Evolutionary conservation across 2,888 invertebrate genomes (phyloP).

Genomic region (Pammene fasciana): DNA sequence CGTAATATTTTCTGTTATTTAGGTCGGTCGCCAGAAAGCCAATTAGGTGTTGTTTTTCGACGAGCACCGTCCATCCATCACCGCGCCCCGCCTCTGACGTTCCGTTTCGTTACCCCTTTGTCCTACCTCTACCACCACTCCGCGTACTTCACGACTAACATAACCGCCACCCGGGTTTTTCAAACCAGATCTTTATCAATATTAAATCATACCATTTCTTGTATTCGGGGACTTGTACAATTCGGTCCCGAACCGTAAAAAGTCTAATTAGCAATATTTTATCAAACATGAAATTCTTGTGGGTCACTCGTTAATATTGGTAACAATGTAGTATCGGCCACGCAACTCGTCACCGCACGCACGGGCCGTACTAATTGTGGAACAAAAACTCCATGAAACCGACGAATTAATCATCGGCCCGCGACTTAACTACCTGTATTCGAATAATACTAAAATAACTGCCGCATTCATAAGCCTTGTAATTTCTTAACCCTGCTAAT

Average conservation of each 20-base stretch:
- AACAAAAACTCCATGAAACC: slow-evolving; percentile 78
- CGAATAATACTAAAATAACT: slow-evolving; percentile 65
- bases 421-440: slow-evolving; percentile 62
- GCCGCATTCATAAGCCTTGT: slow-evolving; percentile 59
- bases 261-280: slow-evolving; percentile 71
- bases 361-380: slow-evolving; percentile 71
- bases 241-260: slow-evolving; percentile 53
- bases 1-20: slow-evolving; percentile 15
- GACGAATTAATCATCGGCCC: slow-evolving; percentile 74
- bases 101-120: slow-evolving; percentile 39
- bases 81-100: slow-evolving; percentile 39
- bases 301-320: slow-evolving; percentile 65
- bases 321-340: slow-evolving; percentile 65
- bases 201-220: slow-evolving; percentile 39
- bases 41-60: slow-evolving; percentile 38
- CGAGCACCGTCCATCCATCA: slow-evolving; percentile 38
- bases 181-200: slow-evolving; percentile 36
- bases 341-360: slow-evolving; percentile 63
- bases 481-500: slow-evolving; percentile 51
- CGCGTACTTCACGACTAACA: slow-evolving; percentile 9
- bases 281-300: slow-evolving; percentile 64
- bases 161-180: slow-evolving; percentile 16
- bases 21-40: slow-evolving; percentile 29
- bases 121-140: slow-evolving; percentile 30
- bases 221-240: slow-evolving; percentile 48